phyloP scores from a whole-genome alignment of 2,113 vertebrate species.

The Ochotona princeps region DNA sequence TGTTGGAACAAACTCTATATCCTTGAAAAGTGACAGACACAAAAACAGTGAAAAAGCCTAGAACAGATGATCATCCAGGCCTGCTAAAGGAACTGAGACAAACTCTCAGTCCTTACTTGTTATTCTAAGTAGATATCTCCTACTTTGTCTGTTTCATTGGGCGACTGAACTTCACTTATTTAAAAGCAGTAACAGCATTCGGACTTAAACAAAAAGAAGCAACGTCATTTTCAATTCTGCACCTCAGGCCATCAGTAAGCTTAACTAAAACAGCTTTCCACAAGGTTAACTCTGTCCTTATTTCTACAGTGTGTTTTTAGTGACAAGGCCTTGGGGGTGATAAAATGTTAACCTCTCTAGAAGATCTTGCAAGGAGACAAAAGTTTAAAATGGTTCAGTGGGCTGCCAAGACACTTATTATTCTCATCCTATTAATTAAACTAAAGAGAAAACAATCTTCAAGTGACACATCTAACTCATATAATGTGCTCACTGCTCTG shows the following conservation, averaged over 20 bases:
- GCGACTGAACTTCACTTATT: background rate
- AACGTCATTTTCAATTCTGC: slow-evolving; percentile 49
- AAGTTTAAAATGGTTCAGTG: background rate
- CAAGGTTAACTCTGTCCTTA: background rate
- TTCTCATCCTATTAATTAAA: slow-evolving; percentile 28
- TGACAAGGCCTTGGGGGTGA: background rate
- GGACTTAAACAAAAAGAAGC: background rate
- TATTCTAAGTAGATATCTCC: background rate
- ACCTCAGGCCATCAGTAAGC: background rate
- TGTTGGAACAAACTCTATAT: background rate
- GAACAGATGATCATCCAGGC: background rate
- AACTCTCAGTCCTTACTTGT: background rate
- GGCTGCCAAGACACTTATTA: background rate
- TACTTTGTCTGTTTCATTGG: background rate
- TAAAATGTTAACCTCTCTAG: slow-evolving; percentile 10
- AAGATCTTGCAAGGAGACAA: background rate
- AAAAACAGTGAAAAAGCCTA: background rate
- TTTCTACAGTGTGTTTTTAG: background rate
- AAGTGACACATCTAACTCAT: slow-evolving; percentile 7
- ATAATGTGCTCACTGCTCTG: background rate
- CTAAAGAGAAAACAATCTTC: background rate
- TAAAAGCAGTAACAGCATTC: background rate
- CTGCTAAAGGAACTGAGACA: background rate
- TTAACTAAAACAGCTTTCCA: background rate
- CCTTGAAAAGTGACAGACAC: background rate